Base-by-base conservation (phyloP, 1,140 invertebrate species). In the Macrobrachium nipponense region DNA sequence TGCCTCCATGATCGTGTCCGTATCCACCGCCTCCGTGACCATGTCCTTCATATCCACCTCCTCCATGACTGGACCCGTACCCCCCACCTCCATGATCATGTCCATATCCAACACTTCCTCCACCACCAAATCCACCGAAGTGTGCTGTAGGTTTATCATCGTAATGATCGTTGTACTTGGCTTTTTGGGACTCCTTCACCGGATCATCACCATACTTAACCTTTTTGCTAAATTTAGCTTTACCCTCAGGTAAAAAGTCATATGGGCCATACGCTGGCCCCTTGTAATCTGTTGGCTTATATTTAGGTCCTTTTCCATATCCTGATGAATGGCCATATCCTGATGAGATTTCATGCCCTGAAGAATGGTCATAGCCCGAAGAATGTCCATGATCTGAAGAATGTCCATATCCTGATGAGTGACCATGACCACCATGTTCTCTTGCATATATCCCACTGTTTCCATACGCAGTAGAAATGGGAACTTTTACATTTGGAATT, bases 41-140 rank as follows among this genome's bases (percentile, higher is more conserved):
- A 20, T n/a, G 11, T 51, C 44, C 23, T 61, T 60, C 75, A 15
- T 76, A 75, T 0, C 64, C 61, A 23, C 75, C 60, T 44, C 27
- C 12, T 36, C 62, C 61, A 51, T 51, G 20, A 70, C 20, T 12
- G n/a, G 75, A 64, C 5, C 20, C 43, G 8, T 75, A 20, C 10
- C 62, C 59, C 51, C 44, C 51, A 27, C 59, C 59, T 23, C 66
- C 66, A 23, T 66, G 36, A 11, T 61, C 59, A 23, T 6, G n/a
- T 18, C 27, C 23, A 73, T 87, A 87, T 6, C 77, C 87, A 10
- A 77, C 60, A 5, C 81, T 80, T 8, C 87, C 87, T 44, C 87
- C 87, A 12, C 87, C 87, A 20, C 87, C 87, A 44, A 88, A 88
- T 4, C 87, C 87, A 10, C 87, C 87, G 60, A 88, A 88, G 77